phyloP scores from a whole-genome alignment of 2,113 vertebrate genomes.

The Nothoprocta perdicaria region DNA sequence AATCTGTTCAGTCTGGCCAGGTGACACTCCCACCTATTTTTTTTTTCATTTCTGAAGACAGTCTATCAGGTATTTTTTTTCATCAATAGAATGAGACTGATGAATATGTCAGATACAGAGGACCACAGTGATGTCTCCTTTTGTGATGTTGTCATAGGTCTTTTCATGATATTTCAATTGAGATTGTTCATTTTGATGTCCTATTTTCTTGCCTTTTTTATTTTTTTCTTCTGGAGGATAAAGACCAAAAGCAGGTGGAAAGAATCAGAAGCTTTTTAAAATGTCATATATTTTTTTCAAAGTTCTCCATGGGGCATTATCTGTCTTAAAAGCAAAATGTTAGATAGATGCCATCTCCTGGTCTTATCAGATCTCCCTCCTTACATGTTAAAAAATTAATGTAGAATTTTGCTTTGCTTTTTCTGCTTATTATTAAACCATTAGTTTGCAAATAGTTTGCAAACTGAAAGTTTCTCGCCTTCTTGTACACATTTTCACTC shows the following conservation, averaged over 20 bases:
- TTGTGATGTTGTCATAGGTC: background rate
- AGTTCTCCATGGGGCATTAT: background rate
- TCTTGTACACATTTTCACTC: background rate
- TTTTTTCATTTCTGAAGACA: background rate
- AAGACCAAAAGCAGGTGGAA: background rate
- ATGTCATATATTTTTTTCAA: background rate
- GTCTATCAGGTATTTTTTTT: background rate
- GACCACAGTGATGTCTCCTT: background rate
- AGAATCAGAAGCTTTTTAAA: background rate
- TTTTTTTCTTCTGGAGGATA: background rate
- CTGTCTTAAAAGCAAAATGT: background rate
- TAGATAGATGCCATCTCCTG: background rate
- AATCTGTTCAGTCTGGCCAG: background rate
- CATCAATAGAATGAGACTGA: background rate
- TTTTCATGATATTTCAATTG: background rate
- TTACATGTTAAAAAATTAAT: background rate
- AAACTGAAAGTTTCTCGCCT: background rate
- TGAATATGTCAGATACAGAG: background rate
- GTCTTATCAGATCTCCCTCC: background rate
- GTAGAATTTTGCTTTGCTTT: background rate
- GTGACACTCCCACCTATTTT: background rate
- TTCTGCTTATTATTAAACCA: background rate
- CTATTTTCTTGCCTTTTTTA: background rate
- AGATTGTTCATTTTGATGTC: background rate
- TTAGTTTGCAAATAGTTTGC: background rate